Percentiles rank a stretch among this genome's conserved stretches.
Conservation (phyloP, 2,113 vertebrate genomes). For the Promerops cafer region DNA sequence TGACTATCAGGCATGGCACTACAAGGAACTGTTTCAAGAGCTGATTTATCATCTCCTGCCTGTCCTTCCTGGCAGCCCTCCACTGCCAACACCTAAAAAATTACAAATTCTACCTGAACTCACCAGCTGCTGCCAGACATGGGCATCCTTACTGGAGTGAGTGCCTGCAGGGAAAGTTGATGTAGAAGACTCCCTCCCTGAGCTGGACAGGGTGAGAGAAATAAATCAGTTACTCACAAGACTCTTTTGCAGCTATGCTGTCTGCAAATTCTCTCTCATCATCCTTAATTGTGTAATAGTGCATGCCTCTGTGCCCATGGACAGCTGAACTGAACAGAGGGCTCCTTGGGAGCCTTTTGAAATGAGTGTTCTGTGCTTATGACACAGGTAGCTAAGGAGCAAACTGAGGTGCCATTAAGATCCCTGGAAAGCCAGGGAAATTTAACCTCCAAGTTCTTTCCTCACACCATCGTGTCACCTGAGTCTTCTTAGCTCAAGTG, state of each 20-base stretch:
- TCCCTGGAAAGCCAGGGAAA: not conserved
- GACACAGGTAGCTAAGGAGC: not conserved
- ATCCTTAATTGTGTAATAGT: not conserved
- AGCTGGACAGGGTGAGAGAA: not conserved
- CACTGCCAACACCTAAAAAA: not conserved
- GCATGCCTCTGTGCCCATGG: not conserved
- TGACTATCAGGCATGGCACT: not conserved
- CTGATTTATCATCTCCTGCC: not conserved
- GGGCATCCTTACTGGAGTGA: not conserved
- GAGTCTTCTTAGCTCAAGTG: not conserved
- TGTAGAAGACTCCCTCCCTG: not conserved
- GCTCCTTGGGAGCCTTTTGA: not conserved
- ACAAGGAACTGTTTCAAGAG: not conserved
- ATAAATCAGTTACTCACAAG: not conserved
- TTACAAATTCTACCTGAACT: not conserved
- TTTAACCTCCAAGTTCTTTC: not conserved
- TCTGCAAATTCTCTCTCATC: not conserved
- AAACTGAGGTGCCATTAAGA: not conserved
- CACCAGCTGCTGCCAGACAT: not conserved
- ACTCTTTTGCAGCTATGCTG: not conserved
- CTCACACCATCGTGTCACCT: not conserved
- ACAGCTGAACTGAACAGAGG: not conserved
- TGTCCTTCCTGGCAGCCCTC: not conserved
- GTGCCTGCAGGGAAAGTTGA: not conserved
- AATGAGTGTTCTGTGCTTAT: not conserved